Percentiles rank a stretch among this genome's conserved stretches.
Evolutionary conservation across 2,888 invertebrate genomes (phyloP).

Genomic region (Apocheima hispidaria): DNA sequence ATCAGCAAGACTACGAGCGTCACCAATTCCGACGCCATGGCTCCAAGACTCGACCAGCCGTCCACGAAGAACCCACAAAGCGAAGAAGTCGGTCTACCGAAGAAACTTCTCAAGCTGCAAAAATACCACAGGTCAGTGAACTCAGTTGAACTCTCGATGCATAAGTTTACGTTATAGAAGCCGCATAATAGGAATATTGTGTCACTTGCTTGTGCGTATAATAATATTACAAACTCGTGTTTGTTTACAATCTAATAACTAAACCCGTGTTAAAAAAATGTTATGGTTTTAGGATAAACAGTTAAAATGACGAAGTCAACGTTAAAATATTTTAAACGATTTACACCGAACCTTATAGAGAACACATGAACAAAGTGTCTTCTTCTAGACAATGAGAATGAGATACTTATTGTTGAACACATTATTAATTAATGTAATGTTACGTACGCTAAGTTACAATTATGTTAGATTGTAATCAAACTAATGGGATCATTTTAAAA

Average conservation of each 20-base stretch:
- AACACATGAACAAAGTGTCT: no score
- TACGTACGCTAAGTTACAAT: no score
- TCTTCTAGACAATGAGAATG: no score
- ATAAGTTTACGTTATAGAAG: conserved; percentile 65
- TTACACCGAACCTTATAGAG: no score
- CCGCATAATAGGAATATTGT: conserved; percentile 18
- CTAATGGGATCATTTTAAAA: no score
- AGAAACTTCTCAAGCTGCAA: conserved; percentile 82
- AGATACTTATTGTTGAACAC: no score
- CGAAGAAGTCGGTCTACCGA: conserved; percentile 74
- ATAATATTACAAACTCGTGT: conserved; percentile 4
- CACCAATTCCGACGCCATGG: conserved; percentile 87
- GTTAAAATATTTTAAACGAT: no score
- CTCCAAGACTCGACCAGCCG: conserved; percentile 77
- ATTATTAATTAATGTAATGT: no score
- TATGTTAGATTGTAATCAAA: no score
- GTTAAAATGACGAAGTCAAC: neutral
- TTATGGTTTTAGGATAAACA: neutral
- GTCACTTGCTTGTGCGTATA: neutral
- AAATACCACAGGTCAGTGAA: conserved; percentile 87
- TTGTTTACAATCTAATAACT: neutral
- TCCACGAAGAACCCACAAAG: conserved; percentile 62
- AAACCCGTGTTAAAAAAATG: neutral
- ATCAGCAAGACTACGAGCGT: conserved; percentile 88
- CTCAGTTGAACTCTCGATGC: conserved; percentile 59